Percentiles rank a stretch among this genome's conserved stretches.
Evolutionary conservation across 2,888 invertebrate species (phyloP).

Genomic region (Phalera bucephala): DNA sequence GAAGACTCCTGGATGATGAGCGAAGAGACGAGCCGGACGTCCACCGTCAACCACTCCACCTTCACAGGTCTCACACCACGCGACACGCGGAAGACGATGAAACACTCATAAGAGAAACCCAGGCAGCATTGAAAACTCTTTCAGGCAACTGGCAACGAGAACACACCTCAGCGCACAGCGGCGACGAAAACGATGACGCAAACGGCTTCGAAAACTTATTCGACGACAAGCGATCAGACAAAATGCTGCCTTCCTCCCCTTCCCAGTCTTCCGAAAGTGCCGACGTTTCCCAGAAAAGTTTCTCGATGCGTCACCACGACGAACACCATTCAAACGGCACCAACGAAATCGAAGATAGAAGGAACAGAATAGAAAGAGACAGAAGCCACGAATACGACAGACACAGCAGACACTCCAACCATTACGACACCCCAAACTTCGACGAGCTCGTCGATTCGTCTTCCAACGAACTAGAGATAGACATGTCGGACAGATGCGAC

Average conservation of each 20-base stretch:
- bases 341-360: conserved; percentile 47
- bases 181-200: conserved; percentile 88
- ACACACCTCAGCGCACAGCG: conserved; percentile 84
- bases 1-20: conserved; percentile 76
- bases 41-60: conserved; percentile 50
- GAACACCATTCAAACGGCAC: conserved; percentile 50
- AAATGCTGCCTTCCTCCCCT: conserved; percentile 86
- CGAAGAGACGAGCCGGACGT: conserved; percentile 51
- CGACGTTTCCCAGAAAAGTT: conserved; percentile 86
- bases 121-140: conserved; percentile 93
- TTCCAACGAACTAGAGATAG: conserved; percentile 90
- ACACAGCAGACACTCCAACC: conserved; percentile 77
- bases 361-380: conserved; percentile 55
- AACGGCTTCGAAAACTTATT: conserved; percentile 93
- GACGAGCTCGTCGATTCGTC: conserved; percentile 90
- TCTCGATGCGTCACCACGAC: conserved; percentile 69
- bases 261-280: conserved; percentile 84
- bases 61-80: conserved; percentile 62
- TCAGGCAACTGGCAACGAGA: conserved; percentile 93
- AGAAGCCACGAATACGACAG: conserved; percentile 68
- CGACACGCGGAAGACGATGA: conserved; percentile 87
- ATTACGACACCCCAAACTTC: conserved; percentile 89
- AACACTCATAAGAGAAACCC: conserved; percentile 92
- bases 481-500: conserved; percentile 88
- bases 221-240: conserved; percentile 89